Evolutionary conservation across 2,888 invertebrate genomes (phyloP), one percentile per base, ranked within the genome.

Genomic region (Drosophila antonietae): DNA sequence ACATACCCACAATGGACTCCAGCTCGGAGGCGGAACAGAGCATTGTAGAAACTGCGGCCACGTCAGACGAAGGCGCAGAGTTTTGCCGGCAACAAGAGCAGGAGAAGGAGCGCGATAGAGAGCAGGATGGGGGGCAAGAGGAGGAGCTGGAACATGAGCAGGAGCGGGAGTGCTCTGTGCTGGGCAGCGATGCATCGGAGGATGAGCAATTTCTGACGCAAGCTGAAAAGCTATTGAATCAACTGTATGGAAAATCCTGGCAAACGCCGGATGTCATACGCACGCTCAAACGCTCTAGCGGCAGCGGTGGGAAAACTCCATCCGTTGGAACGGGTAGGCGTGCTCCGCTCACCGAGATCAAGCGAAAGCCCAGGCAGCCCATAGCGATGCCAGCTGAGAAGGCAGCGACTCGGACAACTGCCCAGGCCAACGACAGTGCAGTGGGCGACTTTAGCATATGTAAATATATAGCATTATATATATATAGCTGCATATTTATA

Each of bases 191-290:
- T 23, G 72, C 67, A 3, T 70, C 84, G 2, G 80, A 84, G 58
- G 76, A 84, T 62, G 77, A 83, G 35, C 58, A 90, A 47, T 90
- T 92, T 37, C 70, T 92, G 39, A 80, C 82, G 0, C 79, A 87
- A 4, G 91, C 91, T 0, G 89, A 92, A 64, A 78, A 86, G 52
- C 58, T 93, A 9, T 68, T 93, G 5, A 91, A 88, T 53, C 78
- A 92, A 70, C 53, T 93, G 0, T 93, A 93, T 62, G 93, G 93
- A 3, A 85, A 90, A 46, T 62, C 88, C 3, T 93, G 93, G 93
- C 90, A 91, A 73, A 93, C 93, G 0, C 93, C 93, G 0, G 91
- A 92, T 47, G 84, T 92, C 1, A 88, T 93, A 33, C 88, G 88
- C 37, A 89, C 90, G 0, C 73, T 92, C 0, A 91, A 91, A 47